Evolutionary conservation across 1,140 invertebrate genomes (phyloP), one percentile per base, ranked within the genome.

Genomic region (Eurosta solidaginis): DNA sequence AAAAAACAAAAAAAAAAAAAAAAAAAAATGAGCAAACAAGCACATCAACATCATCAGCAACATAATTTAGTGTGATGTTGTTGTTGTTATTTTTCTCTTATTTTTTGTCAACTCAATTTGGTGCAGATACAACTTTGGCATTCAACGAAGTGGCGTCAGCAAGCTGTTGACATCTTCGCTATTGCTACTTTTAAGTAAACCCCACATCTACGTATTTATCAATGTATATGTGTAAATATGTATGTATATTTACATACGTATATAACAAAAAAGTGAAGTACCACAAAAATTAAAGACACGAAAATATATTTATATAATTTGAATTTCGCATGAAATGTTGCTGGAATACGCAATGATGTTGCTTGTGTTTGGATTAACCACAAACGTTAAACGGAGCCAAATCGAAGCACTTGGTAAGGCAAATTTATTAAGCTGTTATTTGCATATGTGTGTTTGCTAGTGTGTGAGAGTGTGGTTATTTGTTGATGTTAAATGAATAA

Each of bases 311-410:
- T n/a, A 68, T 10, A 68, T 68, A 40, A n/a, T 22, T 20, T 20
- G 84, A 85, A 84, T 84, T 84, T 85, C 83, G 83, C 83, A 86
- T 86, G 85, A 86, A 85, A 86, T 86, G 85, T 86, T 86, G 85
- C 83, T 86, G 85, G 85, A 86, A 86, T 82, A 86, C 83, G 80
- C 86, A 84, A 85, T 84, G 81, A 82, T 84, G 85, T 83, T 86
- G 80, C 83, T 86, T 85, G 83, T 86, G 83, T 86, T 86, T 82
- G 85, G 85, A 86, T 85, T 86, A 86, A 86, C 82, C 82, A 83
- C 85, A 82, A 84, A 81, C 77, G 80, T 86, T 80, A 85, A 86
- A 80, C 84, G 83, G 83, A 84, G 83, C 73, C 83, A 79, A 68
- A 81, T 78, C 79, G 79, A 80, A 78, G 82, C 81, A 76, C 82